Conservation (phyloP, 2,113 vertebrate species). For the Butastur rufipennis region DNA sequence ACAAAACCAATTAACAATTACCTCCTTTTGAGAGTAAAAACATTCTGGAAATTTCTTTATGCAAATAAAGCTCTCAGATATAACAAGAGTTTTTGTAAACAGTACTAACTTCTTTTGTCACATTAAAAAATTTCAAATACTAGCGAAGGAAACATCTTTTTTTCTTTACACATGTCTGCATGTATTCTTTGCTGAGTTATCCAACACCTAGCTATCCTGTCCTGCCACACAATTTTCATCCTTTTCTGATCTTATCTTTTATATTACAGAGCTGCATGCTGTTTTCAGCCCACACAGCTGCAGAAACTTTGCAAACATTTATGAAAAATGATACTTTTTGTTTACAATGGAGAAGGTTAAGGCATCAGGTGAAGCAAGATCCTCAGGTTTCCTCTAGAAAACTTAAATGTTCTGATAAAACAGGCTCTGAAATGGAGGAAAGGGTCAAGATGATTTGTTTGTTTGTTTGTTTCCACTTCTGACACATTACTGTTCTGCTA, state of each 20-base stretch:
- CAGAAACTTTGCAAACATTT: neutral
- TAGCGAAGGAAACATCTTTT: neutral
- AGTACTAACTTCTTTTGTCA: neutral
- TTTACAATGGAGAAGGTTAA: neutral
- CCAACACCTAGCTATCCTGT: neutral
- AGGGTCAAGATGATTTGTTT: neutral
- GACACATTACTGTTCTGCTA: neutral
- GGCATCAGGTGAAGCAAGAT: neutral
- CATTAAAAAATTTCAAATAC: neutral
- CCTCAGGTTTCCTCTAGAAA: neutral
- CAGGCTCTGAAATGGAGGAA: neutral
- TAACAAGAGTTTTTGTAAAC: neutral
- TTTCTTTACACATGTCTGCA: neutral
- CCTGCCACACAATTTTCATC: neutral
- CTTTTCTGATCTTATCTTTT: neutral
- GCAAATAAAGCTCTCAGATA: neutral
- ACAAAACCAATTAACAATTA: neutral
- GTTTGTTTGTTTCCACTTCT: neutral
- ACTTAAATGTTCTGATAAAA: neutral
- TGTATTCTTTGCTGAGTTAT: neutral
- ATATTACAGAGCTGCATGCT: neutral
- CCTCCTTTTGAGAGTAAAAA: neutral
- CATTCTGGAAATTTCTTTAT: neutral
- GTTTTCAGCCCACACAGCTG: neutral
- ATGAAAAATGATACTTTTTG: neutral